Evolutionary conservation across 2,888 invertebrate genomes (phyloP).

Genomic region (Sepiola atlantica): DNA sequence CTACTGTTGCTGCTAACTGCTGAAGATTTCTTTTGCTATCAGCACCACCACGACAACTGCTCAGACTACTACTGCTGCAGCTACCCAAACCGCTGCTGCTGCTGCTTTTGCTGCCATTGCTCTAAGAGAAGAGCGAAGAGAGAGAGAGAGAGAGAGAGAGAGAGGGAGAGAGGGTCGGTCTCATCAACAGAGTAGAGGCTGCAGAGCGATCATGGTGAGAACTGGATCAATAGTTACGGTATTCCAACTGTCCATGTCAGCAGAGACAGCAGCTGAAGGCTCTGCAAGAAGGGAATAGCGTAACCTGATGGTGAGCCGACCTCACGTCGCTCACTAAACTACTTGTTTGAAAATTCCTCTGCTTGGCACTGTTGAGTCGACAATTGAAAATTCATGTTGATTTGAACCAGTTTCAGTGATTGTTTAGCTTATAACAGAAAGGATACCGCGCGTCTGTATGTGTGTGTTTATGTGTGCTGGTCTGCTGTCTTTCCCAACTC

Average conservation of each 20-base stretch:
- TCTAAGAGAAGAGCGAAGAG: not conserved
- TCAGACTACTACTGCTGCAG: slow-evolving; percentile 34
- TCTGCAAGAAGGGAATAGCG: slow-evolving; percentile 42
- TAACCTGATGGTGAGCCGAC: slow-evolving; percentile 41
- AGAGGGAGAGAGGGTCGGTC: not conserved
- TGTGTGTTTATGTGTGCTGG: not conserved
- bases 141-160: slow-evolving; percentile 34
- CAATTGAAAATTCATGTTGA: not conserved
- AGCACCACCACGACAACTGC: not conserved
- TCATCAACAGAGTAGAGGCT: slow-evolving; percentile 39
- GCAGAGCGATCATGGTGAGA: slow-evolving; percentile 46
- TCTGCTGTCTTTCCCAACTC: slow-evolving; percentile 3
- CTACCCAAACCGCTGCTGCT: not conserved
- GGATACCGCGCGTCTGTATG: not conserved
- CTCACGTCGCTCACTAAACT: slow-evolving; percentile 32
- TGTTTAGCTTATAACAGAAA: not conserved
- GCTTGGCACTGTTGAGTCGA: not conserved
- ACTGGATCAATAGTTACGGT: slow-evolving; percentile 43
- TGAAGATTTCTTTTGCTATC: slow-evolving; percentile 22
- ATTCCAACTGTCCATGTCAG: slow-evolving; percentile 43
- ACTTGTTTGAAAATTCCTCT: slow-evolving; percentile 41
- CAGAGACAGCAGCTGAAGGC: slow-evolving; percentile 36
- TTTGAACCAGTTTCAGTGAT: slow-evolving; percentile 32
- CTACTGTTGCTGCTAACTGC: slow-evolving; percentile 41
- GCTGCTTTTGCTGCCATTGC: not conserved